phyloP scores from a whole-genome alignment of 2,888 invertebrate species.

The Dexiosoma caninum region DNA sequence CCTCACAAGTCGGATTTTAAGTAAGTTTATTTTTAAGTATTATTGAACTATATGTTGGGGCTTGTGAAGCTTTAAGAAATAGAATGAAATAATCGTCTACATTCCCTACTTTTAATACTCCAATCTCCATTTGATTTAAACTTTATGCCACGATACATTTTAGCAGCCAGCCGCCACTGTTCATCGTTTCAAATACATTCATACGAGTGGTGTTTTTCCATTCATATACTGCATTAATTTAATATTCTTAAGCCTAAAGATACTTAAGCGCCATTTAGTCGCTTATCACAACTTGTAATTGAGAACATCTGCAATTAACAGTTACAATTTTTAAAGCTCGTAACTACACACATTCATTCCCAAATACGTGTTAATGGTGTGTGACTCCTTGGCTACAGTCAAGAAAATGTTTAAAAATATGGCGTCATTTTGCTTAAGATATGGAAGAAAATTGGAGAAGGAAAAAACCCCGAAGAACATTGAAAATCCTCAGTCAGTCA shows the following conservation, averaged over 20 bases:
- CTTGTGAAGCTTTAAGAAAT: too few species aligned
- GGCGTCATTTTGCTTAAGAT: constrained; percentile 41
- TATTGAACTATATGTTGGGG: too few species aligned
- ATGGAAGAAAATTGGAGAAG: background rate
- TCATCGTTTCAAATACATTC: background rate
- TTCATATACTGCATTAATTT: constrained; percentile 48
- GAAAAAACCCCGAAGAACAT: background rate
- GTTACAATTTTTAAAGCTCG: constrained; percentile 62
- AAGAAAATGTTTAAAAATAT: constrained; percentile 45
- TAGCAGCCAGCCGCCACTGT: background rate
- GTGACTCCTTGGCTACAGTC: background rate
- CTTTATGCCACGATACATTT: background rate
- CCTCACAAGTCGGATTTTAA: too few species aligned
- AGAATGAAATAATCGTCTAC: too few species aligned
- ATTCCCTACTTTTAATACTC: too few species aligned
- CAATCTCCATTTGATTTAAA: background rate
- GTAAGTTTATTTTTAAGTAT: too few species aligned
- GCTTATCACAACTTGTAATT: constrained; percentile 69
- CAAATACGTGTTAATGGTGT: background rate
- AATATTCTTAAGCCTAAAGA: constrained; percentile 61
- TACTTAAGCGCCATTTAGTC: constrained; percentile 63
- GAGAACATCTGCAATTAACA: constrained; percentile 72
- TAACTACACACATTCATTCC: constrained; percentile 27
- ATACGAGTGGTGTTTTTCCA: background rate
- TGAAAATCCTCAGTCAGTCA: constrained; percentile 28